Evolutionary conservation across 1,140 invertebrate species (phyloP).

Genomic region (Phymorhynchus buccinoides): DNA sequence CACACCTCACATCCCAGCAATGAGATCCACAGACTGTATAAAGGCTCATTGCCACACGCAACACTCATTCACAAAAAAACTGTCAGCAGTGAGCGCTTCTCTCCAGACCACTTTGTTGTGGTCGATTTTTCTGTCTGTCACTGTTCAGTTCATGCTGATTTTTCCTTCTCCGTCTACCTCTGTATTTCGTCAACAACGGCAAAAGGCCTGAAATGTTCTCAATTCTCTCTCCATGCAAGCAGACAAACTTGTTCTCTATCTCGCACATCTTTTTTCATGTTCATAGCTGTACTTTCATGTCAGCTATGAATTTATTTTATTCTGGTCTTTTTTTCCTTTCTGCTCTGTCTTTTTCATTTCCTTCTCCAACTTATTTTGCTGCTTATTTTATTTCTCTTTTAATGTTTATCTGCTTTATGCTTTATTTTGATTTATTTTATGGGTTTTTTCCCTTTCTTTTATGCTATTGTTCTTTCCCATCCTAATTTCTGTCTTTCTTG

Average conservation of each 20-base stretch:
- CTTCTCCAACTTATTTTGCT: neutral
- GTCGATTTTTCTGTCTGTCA: conserved; percentile 31
- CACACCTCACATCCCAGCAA: conserved; percentile 26
- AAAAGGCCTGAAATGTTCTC: neutral
- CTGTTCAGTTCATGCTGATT: conserved; percentile 18
- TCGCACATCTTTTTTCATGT: neutral
- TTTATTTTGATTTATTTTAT: too few species aligned
- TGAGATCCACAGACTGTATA: conserved; percentile 15
- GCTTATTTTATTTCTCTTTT: neutral
- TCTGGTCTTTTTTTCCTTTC: neutral
- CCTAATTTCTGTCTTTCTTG: neutral
- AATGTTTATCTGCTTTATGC: too few species aligned
- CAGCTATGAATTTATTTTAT: too few species aligned
- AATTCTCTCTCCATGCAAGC: neutral
- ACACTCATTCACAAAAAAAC: neutral
- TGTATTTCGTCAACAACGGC: neutral
- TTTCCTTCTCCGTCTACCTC: neutral
- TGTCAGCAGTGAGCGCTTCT: conserved; percentile 34
- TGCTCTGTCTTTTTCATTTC: neutral
- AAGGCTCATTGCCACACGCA: neutral
- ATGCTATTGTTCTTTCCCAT: neutral
- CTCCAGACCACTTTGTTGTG: neutral
- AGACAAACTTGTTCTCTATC: neutral
- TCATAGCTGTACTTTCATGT: too few species aligned
- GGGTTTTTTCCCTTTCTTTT: neutral